Conservation (phyloP, 1,140 invertebrate genomes). For the Conus betulinus region DNA sequence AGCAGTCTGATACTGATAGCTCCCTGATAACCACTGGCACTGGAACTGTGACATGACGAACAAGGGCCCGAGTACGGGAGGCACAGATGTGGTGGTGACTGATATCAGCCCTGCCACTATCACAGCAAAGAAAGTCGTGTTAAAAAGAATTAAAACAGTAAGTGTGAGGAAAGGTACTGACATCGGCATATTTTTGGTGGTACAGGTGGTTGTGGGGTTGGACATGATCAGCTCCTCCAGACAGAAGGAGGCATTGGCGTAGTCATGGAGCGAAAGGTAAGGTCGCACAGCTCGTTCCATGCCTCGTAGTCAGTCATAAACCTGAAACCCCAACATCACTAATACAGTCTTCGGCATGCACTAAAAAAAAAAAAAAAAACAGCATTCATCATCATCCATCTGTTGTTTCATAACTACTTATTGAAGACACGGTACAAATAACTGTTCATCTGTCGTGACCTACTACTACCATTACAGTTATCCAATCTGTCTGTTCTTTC, state of each 20-base stretch:
- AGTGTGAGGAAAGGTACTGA: constrained; percentile 40
- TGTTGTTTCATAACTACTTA: neutral
- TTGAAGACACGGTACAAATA: neutral
- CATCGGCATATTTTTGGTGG: constrained; percentile 84
- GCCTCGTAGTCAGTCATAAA: constrained; percentile 99
- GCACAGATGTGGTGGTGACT: too few relatives aligned
- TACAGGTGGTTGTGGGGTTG: constrained; percentile 96
- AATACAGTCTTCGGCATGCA: neutral
- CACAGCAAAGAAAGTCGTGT: too few relatives aligned
- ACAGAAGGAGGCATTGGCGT: constrained; percentile 93
- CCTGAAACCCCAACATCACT: constrained; percentile 77
- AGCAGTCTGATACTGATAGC: too few relatives aligned
- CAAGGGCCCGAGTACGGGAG: too few relatives aligned
- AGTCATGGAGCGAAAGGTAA: constrained; percentile 95
- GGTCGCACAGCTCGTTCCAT: constrained; percentile 96
- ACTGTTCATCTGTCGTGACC: neutral
- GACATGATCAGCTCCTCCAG: constrained; percentile 97
- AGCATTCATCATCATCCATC: neutral
- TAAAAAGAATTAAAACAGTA: too few relatives aligned
- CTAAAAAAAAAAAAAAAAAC: neutral
- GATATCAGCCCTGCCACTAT: too few relatives aligned
- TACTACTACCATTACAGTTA: neutral
- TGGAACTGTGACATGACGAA: too few relatives aligned
- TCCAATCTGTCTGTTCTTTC: too few relatives aligned
- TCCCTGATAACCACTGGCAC: too few relatives aligned